Evolutionary conservation across 2,888 invertebrate species (phyloP).

Genomic region (Heteropelma amictum): DNA sequence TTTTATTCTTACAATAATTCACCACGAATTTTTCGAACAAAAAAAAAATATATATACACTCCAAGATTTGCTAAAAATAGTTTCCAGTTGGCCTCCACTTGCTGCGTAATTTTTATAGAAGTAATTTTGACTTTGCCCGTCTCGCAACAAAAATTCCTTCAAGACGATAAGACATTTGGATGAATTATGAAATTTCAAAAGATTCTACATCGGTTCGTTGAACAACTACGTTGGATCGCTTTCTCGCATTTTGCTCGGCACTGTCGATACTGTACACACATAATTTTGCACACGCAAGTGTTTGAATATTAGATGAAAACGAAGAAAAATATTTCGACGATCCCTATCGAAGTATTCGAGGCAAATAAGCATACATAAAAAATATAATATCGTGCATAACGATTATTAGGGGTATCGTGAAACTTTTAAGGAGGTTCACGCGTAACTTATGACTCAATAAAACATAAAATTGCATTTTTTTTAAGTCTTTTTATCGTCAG

Average conservation of each 20-base stretch:
- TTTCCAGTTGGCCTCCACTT: too few species aligned
- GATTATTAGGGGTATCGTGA: too few species aligned
- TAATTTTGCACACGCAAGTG: constrained; percentile 10
- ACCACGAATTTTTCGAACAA: neutral
- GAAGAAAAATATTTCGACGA: constrained; percentile 14
- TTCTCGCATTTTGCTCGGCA: neutral
- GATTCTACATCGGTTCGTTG: neutral
- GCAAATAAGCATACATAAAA: neutral
- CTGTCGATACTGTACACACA: constrained; percentile 3
- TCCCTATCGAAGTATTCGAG: neutral
- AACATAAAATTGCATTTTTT: too few species aligned
- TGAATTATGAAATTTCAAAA: too few species aligned
- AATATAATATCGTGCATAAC: constrained; percentile 38
- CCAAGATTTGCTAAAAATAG: too few species aligned
- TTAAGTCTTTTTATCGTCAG: too few species aligned
- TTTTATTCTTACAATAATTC: neutral
- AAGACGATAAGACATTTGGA: too few species aligned
- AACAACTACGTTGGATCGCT: neutral
- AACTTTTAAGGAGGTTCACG: constrained; percentile 3
- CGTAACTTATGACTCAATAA: too few species aligned
- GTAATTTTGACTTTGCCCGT: too few species aligned
- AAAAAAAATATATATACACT: neutral
- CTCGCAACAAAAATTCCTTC: too few species aligned
- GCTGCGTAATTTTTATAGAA: too few species aligned
- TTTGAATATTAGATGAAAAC: constrained; percentile 24